Evolutionary conservation across 2,797 vertebrate genomes (phyloP).

Genomic region (Podarcis lilfordi): DNA sequence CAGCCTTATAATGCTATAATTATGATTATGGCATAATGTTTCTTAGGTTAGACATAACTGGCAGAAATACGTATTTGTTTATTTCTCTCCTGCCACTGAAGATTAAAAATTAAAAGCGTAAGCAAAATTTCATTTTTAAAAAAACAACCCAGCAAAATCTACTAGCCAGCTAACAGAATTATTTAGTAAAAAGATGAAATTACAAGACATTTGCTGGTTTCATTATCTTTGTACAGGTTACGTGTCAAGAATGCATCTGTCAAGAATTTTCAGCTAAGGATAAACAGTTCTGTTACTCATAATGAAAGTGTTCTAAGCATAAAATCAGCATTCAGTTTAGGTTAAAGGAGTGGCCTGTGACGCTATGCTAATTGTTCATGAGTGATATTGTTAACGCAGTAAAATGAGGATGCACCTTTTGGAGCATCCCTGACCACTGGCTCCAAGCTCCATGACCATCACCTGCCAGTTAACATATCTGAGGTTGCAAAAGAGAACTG

Average conservation of each 20-base stretch:
- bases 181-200: not conserved
- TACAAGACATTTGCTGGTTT: not conserved
- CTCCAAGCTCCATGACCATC: not conserved
- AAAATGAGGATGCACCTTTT: too few species aligned
- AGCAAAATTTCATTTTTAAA: not conserved
- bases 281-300: not conserved
- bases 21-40: too few species aligned
- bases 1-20: too few species aligned
- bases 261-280: not conserved
- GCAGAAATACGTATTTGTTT: too few species aligned
- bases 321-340: not conserved
- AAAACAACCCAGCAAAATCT: not conserved
- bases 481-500: not conserved
- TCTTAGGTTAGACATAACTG: too few species aligned
- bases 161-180: not conserved
- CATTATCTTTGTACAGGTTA: not conserved
- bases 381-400: too few species aligned
- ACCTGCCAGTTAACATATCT: not conserved
- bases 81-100: not conserved
- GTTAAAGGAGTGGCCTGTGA: not conserved
- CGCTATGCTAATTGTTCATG: not conserved
- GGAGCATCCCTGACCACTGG: not conserved
- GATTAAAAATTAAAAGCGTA: not conserved
- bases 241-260: not conserved
- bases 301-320: not conserved